Conservation (phyloP, 2,113 vertebrate genomes). For the Odocoileus virginianus region DNA sequence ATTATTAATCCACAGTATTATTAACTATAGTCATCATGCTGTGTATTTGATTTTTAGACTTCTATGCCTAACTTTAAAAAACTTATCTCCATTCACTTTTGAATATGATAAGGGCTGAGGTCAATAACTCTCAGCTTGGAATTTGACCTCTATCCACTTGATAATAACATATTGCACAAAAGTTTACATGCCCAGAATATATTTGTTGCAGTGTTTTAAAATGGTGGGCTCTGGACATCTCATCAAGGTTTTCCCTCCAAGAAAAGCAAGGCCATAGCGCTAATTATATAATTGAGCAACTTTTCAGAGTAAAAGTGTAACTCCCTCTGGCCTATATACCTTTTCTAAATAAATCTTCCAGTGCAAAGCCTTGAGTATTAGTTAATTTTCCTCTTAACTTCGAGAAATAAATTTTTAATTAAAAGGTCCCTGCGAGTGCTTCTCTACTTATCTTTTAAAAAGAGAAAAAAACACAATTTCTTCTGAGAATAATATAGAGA, state of each 20-base stretch:
- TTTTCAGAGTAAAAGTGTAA: neutral
- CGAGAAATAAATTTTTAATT: neutral
- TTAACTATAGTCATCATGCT: neutral
- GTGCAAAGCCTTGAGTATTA: neutral
- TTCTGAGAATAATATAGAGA: neutral
- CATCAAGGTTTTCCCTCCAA: neutral
- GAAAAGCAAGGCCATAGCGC: neutral
- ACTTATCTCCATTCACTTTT: neutral
- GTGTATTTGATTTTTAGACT: neutral
- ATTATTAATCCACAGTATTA: neutral
- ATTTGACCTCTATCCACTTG: neutral
- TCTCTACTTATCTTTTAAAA: neutral
- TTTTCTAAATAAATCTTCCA: neutral
- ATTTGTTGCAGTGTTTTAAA: neutral
- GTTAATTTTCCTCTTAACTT: neutral
- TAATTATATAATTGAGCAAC: neutral
- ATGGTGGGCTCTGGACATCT: neutral
- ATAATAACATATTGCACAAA: neutral
- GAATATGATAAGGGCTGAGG: neutral
- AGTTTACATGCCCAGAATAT: neutral
- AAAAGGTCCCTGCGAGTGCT: neutral
- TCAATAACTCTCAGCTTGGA: neutral
- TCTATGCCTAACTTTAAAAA: neutral
- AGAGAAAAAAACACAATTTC: neutral
- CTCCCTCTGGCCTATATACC: neutral